Percentiles rank a stretch among this genome's conserved stretches.
Conservation (phyloP, 2,797 vertebrate species). For the Aeoliscus strigatus region DNA sequence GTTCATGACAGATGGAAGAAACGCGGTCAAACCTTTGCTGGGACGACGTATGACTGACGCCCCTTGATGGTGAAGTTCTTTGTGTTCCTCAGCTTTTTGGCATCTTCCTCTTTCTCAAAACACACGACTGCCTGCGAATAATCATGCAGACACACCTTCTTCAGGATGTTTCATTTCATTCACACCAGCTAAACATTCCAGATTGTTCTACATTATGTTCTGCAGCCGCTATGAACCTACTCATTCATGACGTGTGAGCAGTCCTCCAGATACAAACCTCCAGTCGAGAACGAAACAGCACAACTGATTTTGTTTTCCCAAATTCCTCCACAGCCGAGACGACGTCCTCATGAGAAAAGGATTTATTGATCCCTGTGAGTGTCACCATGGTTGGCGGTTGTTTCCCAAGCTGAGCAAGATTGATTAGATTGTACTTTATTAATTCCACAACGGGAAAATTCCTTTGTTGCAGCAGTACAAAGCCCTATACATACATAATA, state of each 20-base stretch:
- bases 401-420: no score
- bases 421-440: no score
- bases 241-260: no score
- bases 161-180: no score
- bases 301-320: slow-evolving; percentile 79
- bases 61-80: slow-evolving; percentile 68
- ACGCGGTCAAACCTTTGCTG: slow-evolving; percentile 40
- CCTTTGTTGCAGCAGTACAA: no score
- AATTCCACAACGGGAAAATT: no score
- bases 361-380: slow-evolving; percentile 5
- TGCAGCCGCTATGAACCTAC: no score
- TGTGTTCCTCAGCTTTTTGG: slow-evolving; percentile 69
- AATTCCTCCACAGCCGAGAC: slow-evolving; percentile 71
- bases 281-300: slow-evolving; percentile 55
- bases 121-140: slow-evolving; percentile 80
- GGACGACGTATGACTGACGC: slow-evolving; percentile 56
- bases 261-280: no score
- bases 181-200: no score
- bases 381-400: slow-evolving; percentile 33
- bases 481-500: no score
- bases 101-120: slow-evolving; percentile 80
- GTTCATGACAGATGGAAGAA: not conserved
- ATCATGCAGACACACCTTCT: not conserved
- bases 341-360: slow-evolving; percentile 66
- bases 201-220: no score